phyloP scores from a whole-genome alignment of 2,113 vertebrate genomes.

The Piaya cayana region DNA sequence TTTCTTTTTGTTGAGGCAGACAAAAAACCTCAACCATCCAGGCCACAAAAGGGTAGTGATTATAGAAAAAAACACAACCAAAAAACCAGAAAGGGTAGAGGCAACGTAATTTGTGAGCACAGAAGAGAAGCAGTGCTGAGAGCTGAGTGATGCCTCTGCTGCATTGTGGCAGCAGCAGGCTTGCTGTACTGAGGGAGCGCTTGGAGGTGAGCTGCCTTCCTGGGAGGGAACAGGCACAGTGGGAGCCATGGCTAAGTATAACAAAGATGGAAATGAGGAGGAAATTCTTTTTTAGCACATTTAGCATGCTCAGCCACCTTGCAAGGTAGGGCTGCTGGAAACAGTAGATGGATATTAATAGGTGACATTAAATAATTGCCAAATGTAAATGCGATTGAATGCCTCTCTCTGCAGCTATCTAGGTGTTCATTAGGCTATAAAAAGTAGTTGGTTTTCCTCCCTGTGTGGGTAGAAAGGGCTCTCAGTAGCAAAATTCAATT shows the following conservation, averaged over 20 bases:
- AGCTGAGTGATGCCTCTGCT: not conserved
- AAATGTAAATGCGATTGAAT: conserved; percentile 45
- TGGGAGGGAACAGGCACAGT: not conserved
- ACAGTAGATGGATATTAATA: conserved; percentile 49
- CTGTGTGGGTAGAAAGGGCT: not conserved
- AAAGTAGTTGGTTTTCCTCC: conserved; percentile 6
- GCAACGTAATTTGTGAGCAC: not conserved
- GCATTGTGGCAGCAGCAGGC: not conserved
- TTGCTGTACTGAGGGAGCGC: accelerated
- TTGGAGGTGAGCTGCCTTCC: not conserved
- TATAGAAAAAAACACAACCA: not conserved
- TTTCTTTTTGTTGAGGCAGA: not conserved
- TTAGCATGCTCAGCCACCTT: not conserved
- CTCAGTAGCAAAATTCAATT: conserved; percentile 44
- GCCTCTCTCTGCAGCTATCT: conserved; percentile 7
- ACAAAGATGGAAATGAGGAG: conserved; percentile 32
- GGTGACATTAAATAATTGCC: conserved; percentile 54
- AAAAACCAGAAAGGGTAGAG: not conserved
- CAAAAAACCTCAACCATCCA: not conserved
- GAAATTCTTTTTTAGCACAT: conserved; percentile 41
- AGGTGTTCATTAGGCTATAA: conserved; percentile 37
- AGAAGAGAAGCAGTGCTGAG: not conserved
- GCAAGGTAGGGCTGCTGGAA: not conserved
- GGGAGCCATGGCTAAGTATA: not conserved
- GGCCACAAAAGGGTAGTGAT: not conserved